Evolutionary conservation across 2,888 invertebrate genomes (phyloP), one percentile per base, ranked within the genome.

Genomic region (Andrena bicolor): DNA sequence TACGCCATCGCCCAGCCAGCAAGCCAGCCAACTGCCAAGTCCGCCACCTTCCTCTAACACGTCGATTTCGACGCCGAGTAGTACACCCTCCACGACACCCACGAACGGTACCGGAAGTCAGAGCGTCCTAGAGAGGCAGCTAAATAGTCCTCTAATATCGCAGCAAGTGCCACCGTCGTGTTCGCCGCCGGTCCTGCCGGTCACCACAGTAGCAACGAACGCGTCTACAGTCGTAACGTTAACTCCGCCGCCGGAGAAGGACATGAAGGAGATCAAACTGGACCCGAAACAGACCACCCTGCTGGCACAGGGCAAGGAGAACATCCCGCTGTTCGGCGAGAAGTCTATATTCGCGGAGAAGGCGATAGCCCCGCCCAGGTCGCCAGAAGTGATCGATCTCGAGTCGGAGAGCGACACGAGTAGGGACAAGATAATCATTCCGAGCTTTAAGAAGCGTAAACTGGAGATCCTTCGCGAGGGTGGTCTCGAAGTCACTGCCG

Each of bases 381-480:
- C 95, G 0, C 96, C 96, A 10, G 96, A 96, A 91, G 95, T 96
- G 20, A 96, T 96, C 72, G 96, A 96, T 88, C 92, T 96, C 8
- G 96, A 96, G 90, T 92, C 90, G 32, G 94, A 94, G 68, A 91
- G 86, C 71, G 94, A 94, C 26, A 86, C 89, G 70, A 90, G 91
- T 81, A 82, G 88, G 64, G 93, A 93, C 70, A 93, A 93, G 72
- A 91, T 94, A 51, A 92, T 94, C 77, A 92, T 94, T 86, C 94
- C 93, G 51, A 94, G 94, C 79, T 95, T 96, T 84, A 97, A 96
- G 93, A 95, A 95, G 88, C 95, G 96, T 83, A 97, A 97, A 90
- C 94, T 97, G 7, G 97, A 97, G 86, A 97, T 97, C 60, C 94
- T 97, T 53, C 96, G 96, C 77, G 96, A 97, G 89, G 95, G 97